Evolutionary conservation across 2,113 vertebrate genomes (phyloP), one percentile per base, ranked within the genome.

Genomic region (Gymnocephalus cernua): DNA sequence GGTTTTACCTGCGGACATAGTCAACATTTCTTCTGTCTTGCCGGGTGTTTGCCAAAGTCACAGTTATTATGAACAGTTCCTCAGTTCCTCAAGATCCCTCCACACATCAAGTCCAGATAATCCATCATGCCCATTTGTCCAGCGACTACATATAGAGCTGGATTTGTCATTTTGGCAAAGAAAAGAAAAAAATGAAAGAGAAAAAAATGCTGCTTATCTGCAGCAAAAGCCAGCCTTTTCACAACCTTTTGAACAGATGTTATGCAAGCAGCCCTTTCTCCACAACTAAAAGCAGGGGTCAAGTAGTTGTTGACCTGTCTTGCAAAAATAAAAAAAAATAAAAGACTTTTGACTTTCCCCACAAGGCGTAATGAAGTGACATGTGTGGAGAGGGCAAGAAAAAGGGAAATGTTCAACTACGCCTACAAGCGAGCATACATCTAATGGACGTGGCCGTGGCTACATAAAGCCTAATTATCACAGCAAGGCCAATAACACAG

Each of bases 291-390:
- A 62, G 29, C 53, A 29, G 9, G 32, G 71, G 85, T 90, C 88
- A 88, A 92, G 63, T 57, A 85, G 83, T 13, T 63, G 59, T 85
- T 88, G 90, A 90, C 72, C 74, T 23, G 72, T 62, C 53, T 41
- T 11, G 25, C 15, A 68, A 73, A 47, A 74, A 32, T 19, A 35
- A 57, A 29, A 25, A 69, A 57, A 41, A 56, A 65, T 35, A 35
- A 41, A 32, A 32, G 32, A 41, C 38, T 41, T 41, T 41, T 41
- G 19, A 70, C 65, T 71, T 72, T 0, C 82, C 15, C 27, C 45
- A 45, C 50, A 61, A 57, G 51, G 21, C 16, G 6, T 61, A 48
- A 80, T 61, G 47, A 57, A 78, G 61, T 66, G 23, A 81, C 57
- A 73, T 2, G 41, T 38, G 35, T 2, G 62, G 41, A n/a, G 44